Conservation (phyloP, 2,888 invertebrate genomes). For the Platypus cylindrus region DNA sequence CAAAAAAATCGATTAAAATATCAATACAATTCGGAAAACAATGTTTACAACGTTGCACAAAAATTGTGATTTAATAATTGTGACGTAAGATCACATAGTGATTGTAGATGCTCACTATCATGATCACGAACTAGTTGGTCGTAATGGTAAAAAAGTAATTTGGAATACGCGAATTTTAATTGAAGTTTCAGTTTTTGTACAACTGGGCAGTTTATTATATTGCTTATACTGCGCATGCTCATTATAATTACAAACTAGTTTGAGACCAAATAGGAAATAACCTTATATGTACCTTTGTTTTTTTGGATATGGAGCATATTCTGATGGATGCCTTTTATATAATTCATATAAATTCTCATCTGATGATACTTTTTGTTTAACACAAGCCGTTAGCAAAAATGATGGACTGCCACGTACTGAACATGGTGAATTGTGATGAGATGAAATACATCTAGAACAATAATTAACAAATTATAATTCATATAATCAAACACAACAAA, state of each 20-base stretch:
- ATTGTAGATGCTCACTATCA: no score
- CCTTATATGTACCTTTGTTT: conserved; percentile 52
- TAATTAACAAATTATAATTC: not conserved
- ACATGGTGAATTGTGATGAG: conserved; percentile 58
- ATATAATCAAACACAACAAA: conserved; percentile 1
- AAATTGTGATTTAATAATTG: no score
- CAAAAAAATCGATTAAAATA: no score
- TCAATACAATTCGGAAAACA: no score
- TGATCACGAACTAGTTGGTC: no score
- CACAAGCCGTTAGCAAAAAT: conserved; percentile 68
- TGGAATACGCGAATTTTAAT: no score
- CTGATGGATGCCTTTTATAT: conserved; percentile 39
- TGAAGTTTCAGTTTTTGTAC: no score
- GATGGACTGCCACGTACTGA: conserved; percentile 47
- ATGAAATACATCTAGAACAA: conserved; percentile 60
- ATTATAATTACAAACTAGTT: no score
- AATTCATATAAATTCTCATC: conserved; percentile 69
- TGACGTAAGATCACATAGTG: no score
- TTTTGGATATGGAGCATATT: conserved; percentile 70
- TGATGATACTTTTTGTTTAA: conserved; percentile 72
- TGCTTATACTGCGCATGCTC: not conserved
- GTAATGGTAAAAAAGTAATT: not conserved
- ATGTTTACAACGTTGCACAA: no score
- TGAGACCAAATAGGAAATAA: conserved; percentile 1
- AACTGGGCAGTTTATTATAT: not conserved